Evolutionary conservation across 2,888 invertebrate genomes (phyloP).

Genomic region (Achlya flavicornis): DNA sequence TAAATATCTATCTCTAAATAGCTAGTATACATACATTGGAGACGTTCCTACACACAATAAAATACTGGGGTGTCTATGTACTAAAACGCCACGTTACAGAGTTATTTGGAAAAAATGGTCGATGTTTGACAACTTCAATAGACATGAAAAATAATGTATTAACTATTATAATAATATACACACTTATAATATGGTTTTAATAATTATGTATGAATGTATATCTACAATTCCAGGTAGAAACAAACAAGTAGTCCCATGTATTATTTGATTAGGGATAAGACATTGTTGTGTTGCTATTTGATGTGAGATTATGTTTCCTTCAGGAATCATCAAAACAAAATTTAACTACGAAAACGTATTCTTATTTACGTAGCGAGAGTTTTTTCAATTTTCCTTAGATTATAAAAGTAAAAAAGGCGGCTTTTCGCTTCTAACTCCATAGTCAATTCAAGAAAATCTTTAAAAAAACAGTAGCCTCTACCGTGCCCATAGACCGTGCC

Average conservation of each 20-base stretch:
- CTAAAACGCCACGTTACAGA: too few relatives aligned
- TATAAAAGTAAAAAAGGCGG: neutral
- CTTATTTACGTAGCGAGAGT: neutral
- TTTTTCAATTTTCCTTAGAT: neutral
- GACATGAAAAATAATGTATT: too few relatives aligned
- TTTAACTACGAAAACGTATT: neutral
- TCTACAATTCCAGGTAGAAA: neutral
- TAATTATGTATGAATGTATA: neutral
- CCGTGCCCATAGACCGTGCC: too few relatives aligned
- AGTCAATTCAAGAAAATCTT: neutral
- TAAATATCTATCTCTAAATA: too few relatives aligned
- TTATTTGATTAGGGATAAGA: conserved; percentile 8
- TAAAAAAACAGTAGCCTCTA: neutral
- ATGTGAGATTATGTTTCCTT: neutral
- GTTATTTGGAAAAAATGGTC: too few relatives aligned
- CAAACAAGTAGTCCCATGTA: neutral
- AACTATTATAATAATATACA: too few relatives aligned
- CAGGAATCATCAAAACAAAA: neutral
- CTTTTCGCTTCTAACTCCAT: neutral
- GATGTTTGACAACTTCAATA: too few relatives aligned
- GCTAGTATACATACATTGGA: too few relatives aligned
- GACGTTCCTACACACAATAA: too few relatives aligned
- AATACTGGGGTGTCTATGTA: too few relatives aligned
- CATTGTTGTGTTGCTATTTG: neutral
- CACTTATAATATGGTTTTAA: neutral